Conservation (phyloP, 2,888 invertebrate genomes). For the Dasysyrphus albostriatus region DNA sequence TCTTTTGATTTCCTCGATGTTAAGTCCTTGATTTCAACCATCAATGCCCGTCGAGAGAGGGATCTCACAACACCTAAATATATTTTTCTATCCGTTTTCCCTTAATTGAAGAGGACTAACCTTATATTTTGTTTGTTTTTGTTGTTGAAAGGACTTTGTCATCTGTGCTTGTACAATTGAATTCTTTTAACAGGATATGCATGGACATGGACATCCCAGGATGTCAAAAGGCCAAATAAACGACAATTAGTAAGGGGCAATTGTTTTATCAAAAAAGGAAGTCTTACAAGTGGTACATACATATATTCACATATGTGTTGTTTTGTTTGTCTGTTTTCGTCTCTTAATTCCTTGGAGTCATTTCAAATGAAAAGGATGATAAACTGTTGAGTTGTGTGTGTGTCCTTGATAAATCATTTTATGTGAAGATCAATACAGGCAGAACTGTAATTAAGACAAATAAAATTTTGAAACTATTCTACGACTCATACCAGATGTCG, state of each 20-base stretch:
- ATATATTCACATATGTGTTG: not conserved
- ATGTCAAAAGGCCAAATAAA: slow-evolving; percentile 59
- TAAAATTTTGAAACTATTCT: not conserved
- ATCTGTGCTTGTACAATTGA: slow-evolving; percentile 42
- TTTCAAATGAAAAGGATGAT: not conserved
- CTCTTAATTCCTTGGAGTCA: not conserved
- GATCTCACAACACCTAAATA: slow-evolving; percentile 42
- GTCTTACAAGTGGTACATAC: slow-evolving; percentile 26
- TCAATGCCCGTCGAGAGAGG: not conserved
- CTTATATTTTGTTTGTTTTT: slow-evolving; percentile 14
- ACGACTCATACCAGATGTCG: too few relatives aligned
- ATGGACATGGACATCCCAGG: slow-evolving; percentile 16
- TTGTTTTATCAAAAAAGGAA: slow-evolving; percentile 29
- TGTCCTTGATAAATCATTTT: slow-evolving; percentile 58
- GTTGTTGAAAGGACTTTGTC: slow-evolving; percentile 20
- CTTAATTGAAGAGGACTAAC: not conserved
- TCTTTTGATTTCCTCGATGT: slow-evolving; percentile 10
- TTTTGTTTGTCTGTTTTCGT: slow-evolving; percentile 6
- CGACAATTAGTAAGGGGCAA: slow-evolving; percentile 59
- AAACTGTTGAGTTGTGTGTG: slow-evolving; percentile 7
- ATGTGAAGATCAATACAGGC: slow-evolving; percentile 28
- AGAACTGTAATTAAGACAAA: slow-evolving; percentile 25
- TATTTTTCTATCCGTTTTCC: not conserved
- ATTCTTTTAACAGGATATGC: slow-evolving; percentile 51
- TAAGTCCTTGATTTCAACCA: not conserved